Percentiles rank a stretch among this genome's conserved stretches.
Evolutionary conservation across 1,140 invertebrate species (phyloP).

Genomic region (Aphis craccivora): DNA sequence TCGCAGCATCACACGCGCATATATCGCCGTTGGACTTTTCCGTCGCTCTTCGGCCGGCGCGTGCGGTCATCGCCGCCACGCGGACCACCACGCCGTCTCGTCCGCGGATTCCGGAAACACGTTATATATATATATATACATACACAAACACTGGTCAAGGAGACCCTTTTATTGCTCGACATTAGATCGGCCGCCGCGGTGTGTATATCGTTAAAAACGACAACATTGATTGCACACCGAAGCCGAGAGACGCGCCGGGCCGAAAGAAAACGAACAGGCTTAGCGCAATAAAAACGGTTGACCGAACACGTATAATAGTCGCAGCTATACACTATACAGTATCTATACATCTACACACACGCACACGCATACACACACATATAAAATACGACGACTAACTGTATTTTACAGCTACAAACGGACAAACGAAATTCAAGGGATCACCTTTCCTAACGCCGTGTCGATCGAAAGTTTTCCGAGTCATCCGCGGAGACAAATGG

Average conservation of each 20-base stretch:
- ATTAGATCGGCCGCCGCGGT: slow-evolving; percentile 17
- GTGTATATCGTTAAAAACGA: slow-evolving; percentile 53
- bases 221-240: slow-evolving; percentile 37
- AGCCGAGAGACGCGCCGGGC: not conserved
- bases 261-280: slow-evolving; percentile 21
- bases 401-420: not conserved
- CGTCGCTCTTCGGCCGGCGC: not conserved
- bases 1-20: not conserved
- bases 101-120: not conserved
- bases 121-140: not conserved
- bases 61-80: slow-evolving; percentile 12
- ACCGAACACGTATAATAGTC: slow-evolving; percentile 19
- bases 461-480: not conserved
- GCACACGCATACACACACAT: not conserved
- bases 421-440: not conserved
- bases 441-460: not conserved
- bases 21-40: not conserved
- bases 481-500: not conserved
- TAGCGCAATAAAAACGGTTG: slow-evolving; percentile 36
- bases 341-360: not conserved
- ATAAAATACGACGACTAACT: not conserved
- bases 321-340: not conserved
- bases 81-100: not conserved
- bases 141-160: not conserved
- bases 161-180: slow-evolving; percentile 55